Percentiles rank a stretch among this genome's conserved stretches.
These are phyloP conservation scores for Cheilosia pagana DNA, from an alignment of 2,888 invertebrate genomes.

Conservation along the genomic window DNA sequence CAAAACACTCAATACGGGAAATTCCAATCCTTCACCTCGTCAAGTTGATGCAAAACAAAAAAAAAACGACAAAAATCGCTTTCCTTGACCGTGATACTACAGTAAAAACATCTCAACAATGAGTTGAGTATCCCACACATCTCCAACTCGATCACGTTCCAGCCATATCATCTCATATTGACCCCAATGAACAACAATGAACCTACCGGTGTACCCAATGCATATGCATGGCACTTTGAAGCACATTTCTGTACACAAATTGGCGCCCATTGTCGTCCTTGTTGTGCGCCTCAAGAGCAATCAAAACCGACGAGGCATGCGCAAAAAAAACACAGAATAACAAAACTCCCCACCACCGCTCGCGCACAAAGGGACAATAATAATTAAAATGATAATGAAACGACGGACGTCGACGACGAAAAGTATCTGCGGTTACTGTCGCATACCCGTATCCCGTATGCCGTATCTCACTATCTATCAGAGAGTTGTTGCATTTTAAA, in stretches of 20 bases:
- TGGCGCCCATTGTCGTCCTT: conserved; percentile 69
- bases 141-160: conserved; percentile 56
- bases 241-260: conserved; percentile 23
- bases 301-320: conserved; percentile 30
- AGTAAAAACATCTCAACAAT: conserved; percentile 29
- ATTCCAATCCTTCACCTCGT: conserved; percentile 25
- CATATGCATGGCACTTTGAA: conserved; percentile 28
- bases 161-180: conserved; percentile 63
- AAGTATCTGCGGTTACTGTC: conserved; percentile 14
- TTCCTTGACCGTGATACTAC: conserved; percentile 46
- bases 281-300: conserved; percentile 39
- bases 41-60: neutral
- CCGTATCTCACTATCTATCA: conserved; percentile 3
- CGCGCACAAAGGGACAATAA: conserved; percentile 42
- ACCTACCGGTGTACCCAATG: conserved; percentile 25
- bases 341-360: conserved; percentile 34
- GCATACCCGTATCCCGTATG: neutral
- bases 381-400: conserved; percentile 74
- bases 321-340: conserved; percentile 25
- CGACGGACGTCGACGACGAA: conserved; percentile 4
- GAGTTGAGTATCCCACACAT: conserved; percentile 15
- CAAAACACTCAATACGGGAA: neutral
- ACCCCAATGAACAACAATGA: conserved; percentile 67
- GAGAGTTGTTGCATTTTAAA: conserved; percentile 69
- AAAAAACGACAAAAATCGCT: conserved; percentile 21